Base-by-base conservation (phyloP, 2,888 invertebrate species). In the Sesia bembeciformis region DNA sequence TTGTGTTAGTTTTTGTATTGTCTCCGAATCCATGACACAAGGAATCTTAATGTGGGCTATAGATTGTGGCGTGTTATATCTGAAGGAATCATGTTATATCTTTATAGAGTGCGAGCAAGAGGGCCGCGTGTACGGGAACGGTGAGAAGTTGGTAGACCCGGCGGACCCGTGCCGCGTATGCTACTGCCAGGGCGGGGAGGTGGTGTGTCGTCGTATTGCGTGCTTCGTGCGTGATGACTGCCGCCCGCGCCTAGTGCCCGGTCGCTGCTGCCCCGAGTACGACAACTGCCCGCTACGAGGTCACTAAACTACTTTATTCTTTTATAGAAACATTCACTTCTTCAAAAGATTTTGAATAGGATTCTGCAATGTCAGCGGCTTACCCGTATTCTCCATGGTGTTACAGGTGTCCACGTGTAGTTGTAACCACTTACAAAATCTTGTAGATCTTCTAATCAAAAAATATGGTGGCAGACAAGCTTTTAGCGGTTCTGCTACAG, bases 231-330 rank as follows among this genome's bases (percentile, higher is more conserved):
- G 95, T 54, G 92, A 93, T 62, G 95, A 95, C 81, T 95, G 95
- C 81, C 91, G 92, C 67, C 94, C 94, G 43, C 91, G 93, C 59
- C 91, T 91, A 61, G 93, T 94, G 62, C 90, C 92, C 6, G 95
- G 95, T 53, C 91, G 93, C 69, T 95, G 95, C 81, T 95, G 95
- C 70, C 95, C 95, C 1, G 93, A 93, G 74, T 95, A 95, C 76
- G 94, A 95, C 74, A 94, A 95, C 83, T 95, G 95, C 74, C 94
- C 95, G 46, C 91, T 93, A 3, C 85, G 91, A 87, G 93, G 93
- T 87, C 40, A 52, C 38, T 46, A 46, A 23, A 1, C 2, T 23
- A 23, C 23, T 23, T 23, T 23, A 23, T 23, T 23, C 23, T 23
- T 23, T 23, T 23, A 23, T 23, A 23, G 23, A 23, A 23, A 23